phyloP scores from a whole-genome alignment of 2,113 vertebrate species.

The Monopterus albus region DNA sequence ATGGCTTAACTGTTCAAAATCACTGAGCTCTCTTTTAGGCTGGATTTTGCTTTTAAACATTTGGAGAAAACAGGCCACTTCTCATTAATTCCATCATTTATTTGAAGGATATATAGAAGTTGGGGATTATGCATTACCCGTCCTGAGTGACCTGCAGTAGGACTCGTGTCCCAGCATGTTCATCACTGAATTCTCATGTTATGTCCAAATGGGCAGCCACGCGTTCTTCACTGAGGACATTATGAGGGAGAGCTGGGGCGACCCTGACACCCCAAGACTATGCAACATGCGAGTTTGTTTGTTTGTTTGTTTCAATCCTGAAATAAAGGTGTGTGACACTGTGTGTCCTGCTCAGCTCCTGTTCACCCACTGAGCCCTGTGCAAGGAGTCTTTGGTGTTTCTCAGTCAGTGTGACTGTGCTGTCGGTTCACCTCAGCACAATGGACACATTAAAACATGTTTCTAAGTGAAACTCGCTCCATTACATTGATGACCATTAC shows the following conservation, averaged over 20 bases:
- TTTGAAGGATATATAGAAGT: background rate
- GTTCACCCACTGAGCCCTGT: background rate
- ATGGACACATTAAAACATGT: background rate
- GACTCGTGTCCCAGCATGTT: slow-evolving; percentile 21
- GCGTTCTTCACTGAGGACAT: slow-evolving; percentile 34
- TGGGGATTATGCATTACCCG: background rate
- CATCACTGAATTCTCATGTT: slow-evolving; percentile 46
- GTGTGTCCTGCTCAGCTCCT: too few relatives aligned
- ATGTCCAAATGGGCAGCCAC: slow-evolving; percentile 57
- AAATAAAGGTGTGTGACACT: too few relatives aligned
- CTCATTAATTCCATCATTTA: background rate
- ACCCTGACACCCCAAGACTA: background rate
- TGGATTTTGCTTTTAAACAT: background rate
- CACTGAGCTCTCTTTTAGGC: background rate
- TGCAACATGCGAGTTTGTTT: too few relatives aligned
- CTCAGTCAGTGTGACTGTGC: background rate
- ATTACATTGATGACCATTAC: background rate
- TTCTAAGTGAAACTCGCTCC: background rate
- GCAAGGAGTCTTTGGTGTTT: background rate
- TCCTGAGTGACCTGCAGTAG: slow-evolving; percentile 13
- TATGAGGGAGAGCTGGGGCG: slow-evolving; percentile 4
- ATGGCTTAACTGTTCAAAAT: background rate
- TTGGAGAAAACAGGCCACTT: background rate
- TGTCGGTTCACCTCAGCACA: slow-evolving; percentile 3
- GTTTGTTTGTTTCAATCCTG: too few relatives aligned